Conservation (phyloP, 2,113 vertebrate species). For the Rynchops niger region DNA sequence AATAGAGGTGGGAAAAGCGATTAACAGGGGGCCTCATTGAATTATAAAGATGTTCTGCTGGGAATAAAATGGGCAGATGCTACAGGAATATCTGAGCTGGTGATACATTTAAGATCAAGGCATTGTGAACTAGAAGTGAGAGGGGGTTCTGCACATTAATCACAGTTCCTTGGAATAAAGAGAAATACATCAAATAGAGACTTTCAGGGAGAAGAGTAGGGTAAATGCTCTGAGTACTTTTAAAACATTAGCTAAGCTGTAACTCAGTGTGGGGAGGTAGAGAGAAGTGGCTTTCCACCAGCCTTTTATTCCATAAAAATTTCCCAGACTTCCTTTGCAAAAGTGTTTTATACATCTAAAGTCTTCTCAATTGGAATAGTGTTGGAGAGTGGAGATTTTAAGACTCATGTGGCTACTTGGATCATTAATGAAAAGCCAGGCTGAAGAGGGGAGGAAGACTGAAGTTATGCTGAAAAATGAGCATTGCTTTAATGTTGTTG, state of each 20-base stretch:
- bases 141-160: neutral
- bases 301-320: neutral
- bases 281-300: neutral
- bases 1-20: neutral
- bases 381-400: neutral
- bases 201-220: neutral
- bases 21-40: neutral
- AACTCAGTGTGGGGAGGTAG: neutral
- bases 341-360: neutral
- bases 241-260: neutral
- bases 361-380: neutral
- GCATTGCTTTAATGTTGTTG: neutral
- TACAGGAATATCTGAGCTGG: neutral
- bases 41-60: neutral
- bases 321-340: neutral
- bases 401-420: neutral
- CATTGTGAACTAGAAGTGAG: neutral
- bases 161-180: neutral
- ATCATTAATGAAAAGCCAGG: neutral
- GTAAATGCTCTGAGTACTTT: neutral
- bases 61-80: neutral
- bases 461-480: neutral
- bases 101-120: neutral
- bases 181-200: neutral
- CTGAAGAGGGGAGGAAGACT: neutral